phyloP scores from a whole-genome alignment of 2,113 vertebrate genomes.

The Paratilapia polleni region DNA sequence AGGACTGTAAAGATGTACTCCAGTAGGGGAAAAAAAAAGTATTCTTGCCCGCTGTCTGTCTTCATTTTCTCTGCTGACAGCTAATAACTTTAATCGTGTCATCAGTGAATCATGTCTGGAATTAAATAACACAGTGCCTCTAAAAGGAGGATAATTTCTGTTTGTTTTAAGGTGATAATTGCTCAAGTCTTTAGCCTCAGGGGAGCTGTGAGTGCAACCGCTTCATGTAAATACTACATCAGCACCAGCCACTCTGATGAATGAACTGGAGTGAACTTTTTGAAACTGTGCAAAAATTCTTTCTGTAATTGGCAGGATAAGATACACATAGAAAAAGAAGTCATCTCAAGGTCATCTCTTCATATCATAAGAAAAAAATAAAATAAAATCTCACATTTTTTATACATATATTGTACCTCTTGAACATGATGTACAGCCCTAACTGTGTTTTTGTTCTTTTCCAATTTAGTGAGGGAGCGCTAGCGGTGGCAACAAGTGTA shows the following conservation, averaged over 20 bases:
- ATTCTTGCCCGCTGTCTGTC: neutral
- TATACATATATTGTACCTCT: neutral
- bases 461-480: constrained; percentile 69
- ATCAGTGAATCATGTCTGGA: constrained; percentile 64
- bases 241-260: neutral
- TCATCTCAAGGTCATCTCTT: neutral
- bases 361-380: neutral
- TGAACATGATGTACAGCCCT: constrained; percentile 1
- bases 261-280: neutral
- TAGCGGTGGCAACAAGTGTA: constrained; percentile 75
- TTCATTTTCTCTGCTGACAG: constrained; percentile 8
- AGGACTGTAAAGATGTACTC: too few species aligned
- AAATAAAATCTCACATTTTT: neutral
- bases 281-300: neutral
- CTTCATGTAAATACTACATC: constrained; percentile 2
- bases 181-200: constrained; percentile 34
- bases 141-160: constrained; percentile 43
- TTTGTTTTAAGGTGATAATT: constrained; percentile 58
- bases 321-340: neutral
- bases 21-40: too few species aligned
- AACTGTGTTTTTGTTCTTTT: constrained; percentile 73
- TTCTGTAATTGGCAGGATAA: neutral
- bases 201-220: constrained; percentile 3
- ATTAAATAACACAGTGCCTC: constrained; percentile 55
- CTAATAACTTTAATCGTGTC: constrained; percentile 30